phyloP scores from a whole-genome alignment of 1,140 invertebrate genomes.

The Drosophila sp. region DNA sequence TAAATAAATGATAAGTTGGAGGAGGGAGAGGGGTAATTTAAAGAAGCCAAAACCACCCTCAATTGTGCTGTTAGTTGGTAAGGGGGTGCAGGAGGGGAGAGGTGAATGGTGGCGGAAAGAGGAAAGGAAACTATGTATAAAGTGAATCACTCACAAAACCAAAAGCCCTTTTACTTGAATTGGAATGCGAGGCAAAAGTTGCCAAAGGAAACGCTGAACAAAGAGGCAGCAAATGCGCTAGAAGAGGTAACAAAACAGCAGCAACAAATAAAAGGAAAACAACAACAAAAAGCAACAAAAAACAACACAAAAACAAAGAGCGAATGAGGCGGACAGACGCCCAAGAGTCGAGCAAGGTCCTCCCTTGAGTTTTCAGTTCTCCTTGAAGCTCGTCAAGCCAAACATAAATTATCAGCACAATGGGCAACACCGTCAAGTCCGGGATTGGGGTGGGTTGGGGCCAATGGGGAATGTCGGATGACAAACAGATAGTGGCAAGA shows the following conservation, averaged over 20 bases:
- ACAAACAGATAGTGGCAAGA: slow-evolving; percentile 17
- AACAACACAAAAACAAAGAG: slow-evolving; percentile 12
- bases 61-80: not conserved
- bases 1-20: not conserved
- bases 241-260: slow-evolving; percentile 38
- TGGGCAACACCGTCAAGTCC: slow-evolving; percentile 61
- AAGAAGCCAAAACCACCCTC: slow-evolving; percentile 48
- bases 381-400: slow-evolving; percentile 20
- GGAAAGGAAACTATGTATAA: slow-evolving; percentile 49
- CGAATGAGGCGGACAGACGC: slow-evolving; percentile 34
- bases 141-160: slow-evolving; percentile 50
- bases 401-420: slow-evolving; percentile 73
- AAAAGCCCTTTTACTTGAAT: slow-evolving; percentile 54
- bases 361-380: not conserved
- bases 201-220: slow-evolving; percentile 65
- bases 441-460: not conserved
- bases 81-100: too few relatives aligned
- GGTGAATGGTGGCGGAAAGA: not conserved
- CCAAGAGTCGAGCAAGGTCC: slow-evolving; percentile 36
- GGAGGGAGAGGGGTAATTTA: slow-evolving; percentile 20
- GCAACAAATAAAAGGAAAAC: not conserved
- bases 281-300: slow-evolving; percentile 4
- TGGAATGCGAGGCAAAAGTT: slow-evolving; percentile 66
- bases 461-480: slow-evolving; percentile 39
- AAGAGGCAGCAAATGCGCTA: slow-evolving; percentile 43